Conservation (phyloP, 1,140 invertebrate genomes). For the Aphaenogaster ashmeadi region DNA sequence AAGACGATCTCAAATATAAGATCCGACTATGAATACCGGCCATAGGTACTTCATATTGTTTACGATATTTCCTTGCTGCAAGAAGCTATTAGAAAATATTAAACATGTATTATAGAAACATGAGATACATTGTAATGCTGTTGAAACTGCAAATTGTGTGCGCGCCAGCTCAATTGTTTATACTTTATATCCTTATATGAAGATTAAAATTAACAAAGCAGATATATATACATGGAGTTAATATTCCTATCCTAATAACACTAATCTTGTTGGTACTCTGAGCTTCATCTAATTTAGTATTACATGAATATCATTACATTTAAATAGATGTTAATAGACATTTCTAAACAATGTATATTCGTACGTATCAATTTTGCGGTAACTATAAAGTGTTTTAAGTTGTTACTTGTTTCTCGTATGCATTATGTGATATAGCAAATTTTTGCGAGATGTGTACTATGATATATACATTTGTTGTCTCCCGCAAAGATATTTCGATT, state of each 20-base stretch:
- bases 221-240: slow-evolving; percentile 20
- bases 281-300: background rate
- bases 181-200: slow-evolving; percentile 66
- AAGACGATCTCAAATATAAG: too few species aligned
- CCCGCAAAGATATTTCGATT: slow-evolving; percentile 15
- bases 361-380: slow-evolving; percentile 49
- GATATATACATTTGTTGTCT: slow-evolving; percentile 21
- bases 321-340: background rate
- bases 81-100: slow-evolving; percentile 53
- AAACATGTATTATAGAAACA: slow-evolving; percentile 34
- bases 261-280: background rate
- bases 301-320: background rate
- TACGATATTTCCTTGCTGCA: slow-evolving; percentile 11
- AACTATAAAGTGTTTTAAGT: slow-evolving; percentile 28
- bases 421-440: background rate
- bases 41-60: slow-evolving; percentile 21
- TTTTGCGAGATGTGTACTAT: slow-evolving; percentile 12
- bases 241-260: slow-evolving; percentile 39
- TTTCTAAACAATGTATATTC: background rate
- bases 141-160: slow-evolving; percentile 47
- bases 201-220: slow-evolving; percentile 42
- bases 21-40: too few species aligned
- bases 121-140: slow-evolving; percentile 42
- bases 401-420: background rate
- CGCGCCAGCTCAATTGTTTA: slow-evolving; percentile 51